phyloP scores from a whole-genome alignment of 2,113 vertebrate species.

The Climacteris rufus region DNA sequence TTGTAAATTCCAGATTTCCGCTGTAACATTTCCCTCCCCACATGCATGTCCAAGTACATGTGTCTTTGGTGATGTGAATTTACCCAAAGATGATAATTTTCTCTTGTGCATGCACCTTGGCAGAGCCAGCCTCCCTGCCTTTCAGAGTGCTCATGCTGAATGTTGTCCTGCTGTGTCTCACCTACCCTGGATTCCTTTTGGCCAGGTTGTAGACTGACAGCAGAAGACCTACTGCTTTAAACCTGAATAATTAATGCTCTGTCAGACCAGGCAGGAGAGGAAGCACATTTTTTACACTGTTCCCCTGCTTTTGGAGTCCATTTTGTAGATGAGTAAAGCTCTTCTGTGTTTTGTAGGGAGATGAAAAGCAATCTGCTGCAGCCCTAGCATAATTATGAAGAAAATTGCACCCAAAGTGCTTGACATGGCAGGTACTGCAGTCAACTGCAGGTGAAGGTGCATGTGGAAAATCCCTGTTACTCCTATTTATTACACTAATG shows the following conservation, averaged over 20 bases:
- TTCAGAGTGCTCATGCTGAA: background rate
- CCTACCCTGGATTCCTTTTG: background rate
- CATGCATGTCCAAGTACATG: accelerated
- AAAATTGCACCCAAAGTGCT: background rate
- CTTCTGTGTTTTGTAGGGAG: background rate
- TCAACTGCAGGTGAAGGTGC: background rate
- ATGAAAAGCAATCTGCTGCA: background rate
- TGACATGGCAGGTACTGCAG: background rate
- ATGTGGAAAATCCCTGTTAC: background rate
- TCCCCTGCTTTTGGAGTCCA: background rate
- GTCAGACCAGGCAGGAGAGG: background rate
- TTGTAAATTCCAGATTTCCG: background rate
- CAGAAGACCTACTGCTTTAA: background rate
- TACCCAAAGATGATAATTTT: background rate
- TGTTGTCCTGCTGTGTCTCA: background rate
- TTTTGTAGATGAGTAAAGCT: background rate
- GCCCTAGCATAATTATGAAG: background rate
- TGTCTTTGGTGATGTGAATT: background rate
- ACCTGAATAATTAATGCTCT: background rate
- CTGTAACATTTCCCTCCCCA: background rate
- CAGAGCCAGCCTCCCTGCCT: background rate
- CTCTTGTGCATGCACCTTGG: background rate
- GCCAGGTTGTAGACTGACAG: background rate
- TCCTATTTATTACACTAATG: background rate
- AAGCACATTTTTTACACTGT: background rate